Conservation (phyloP, 2,113 vertebrate genomes). For the Perccottus glenii region DNA sequence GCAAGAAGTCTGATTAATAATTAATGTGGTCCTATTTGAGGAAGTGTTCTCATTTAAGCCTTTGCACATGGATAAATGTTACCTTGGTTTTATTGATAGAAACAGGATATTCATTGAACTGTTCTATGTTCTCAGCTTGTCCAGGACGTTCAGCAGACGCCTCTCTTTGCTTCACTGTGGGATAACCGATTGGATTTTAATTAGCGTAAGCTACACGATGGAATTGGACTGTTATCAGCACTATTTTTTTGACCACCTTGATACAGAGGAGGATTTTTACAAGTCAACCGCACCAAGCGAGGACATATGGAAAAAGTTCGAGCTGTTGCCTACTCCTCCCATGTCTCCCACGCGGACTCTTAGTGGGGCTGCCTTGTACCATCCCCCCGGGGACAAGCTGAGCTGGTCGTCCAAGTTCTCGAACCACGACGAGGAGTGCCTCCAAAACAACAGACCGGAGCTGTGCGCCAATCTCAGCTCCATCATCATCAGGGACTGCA, state of each 20-base stretch:
- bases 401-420: conserved; percentile 77
- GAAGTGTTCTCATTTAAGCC: conserved; percentile 31
- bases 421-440: conserved; percentile 84
- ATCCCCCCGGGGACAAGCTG: conserved; percentile 75
- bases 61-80: conserved; percentile 35
- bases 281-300: conserved; percentile 93
- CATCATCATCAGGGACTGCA: conserved; percentile 91
- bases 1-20: conserved; percentile 62
- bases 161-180: conserved; percentile 30
- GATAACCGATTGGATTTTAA: conserved; percentile 45
- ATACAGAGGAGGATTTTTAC: conserved; percentile 89
- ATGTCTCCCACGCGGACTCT: conserved; percentile 82
- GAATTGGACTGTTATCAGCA: conserved; percentile 88
- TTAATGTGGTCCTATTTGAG: conserved; percentile 58
- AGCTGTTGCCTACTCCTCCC: conserved; percentile 91
- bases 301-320: conserved; percentile 99
- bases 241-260: conserved; percentile 89
- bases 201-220: conserved; percentile 73
- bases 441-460: conserved; percentile 73
- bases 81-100: conserved; percentile 13
- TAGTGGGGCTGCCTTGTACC: conserved; percentile 50
- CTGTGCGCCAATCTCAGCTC: conserved; percentile 88
- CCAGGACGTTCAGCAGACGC: conserved; percentile 37
- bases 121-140: conserved; percentile 33
- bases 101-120: conserved; percentile 34